Conservation (phyloP, 2,113 vertebrate genomes). For the Bambusicola thoracicus region DNA sequence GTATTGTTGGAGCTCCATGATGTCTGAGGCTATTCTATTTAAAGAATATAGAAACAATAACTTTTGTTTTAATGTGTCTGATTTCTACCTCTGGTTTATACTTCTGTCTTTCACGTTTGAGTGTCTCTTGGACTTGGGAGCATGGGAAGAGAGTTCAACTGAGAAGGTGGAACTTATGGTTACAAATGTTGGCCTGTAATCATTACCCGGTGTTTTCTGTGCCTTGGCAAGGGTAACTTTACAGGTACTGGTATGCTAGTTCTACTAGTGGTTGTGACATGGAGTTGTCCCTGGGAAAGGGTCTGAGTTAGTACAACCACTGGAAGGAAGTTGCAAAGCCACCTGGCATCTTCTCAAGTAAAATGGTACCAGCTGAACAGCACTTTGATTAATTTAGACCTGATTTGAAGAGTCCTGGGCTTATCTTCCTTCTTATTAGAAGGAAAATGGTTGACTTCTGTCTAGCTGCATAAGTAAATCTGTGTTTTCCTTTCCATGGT, state of each 20-base stretch:
- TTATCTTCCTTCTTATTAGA: neutral
- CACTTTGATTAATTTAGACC: neutral
- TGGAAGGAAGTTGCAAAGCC: neutral
- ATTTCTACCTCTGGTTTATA: neutral
- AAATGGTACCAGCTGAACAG: neutral
- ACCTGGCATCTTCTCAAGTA: neutral
- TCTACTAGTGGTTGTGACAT: neutral
- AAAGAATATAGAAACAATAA: constrained; percentile 41
- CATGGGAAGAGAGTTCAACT: neutral
- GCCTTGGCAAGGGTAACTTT: neutral
- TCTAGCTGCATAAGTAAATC: neutral
- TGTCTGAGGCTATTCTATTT: constrained; percentile 14
- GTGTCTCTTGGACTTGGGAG: neutral
- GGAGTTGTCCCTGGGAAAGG: neutral
- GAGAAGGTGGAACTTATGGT: neutral
- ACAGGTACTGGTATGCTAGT: neutral
- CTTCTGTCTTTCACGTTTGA: neutral
- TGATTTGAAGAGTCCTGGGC: neutral
- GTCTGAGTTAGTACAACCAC: neutral
- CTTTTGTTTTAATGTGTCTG: neutral
- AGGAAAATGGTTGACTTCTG: neutral
- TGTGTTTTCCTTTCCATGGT: neutral
- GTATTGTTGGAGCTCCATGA: constrained; percentile 32
- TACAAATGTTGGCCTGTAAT: neutral
- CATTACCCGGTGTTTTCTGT: neutral